Evolutionary conservation across 2,888 invertebrate species (phyloP), one percentile per base, ranked within the genome.

Genomic region (Callosobruchus maculatus): DNA sequence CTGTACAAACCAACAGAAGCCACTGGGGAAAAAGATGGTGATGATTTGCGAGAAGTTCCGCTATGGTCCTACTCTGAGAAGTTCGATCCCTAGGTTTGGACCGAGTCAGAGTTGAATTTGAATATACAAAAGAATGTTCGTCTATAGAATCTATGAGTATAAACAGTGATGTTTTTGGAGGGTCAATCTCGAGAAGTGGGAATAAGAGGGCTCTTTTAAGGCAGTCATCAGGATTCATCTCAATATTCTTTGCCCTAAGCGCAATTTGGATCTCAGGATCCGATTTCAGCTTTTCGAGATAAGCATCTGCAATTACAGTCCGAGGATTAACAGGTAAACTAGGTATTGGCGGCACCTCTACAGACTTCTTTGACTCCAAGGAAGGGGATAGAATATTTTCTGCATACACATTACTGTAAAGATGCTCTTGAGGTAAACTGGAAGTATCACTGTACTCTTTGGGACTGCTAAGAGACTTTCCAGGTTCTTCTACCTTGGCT

Each of bases 91-190:
- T 86, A 78, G 86, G 89, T 85, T 85, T 88, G 86, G 84, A 89
- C 85, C 87, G 88, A 76, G 90, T 90, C 18, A 89, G 80, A 0
- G 89, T 91, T 0, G 90, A 89, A 80, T 90, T 90, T 7, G 90
- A 85, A 78, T 90, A 90, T 72, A 89, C 89, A 73, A 90, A 90
- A 74, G 89, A 90, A 80, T 91, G 91, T 83, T 98, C 97, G 84
- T 98, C 97, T 22, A 98, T 94, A 0, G 97, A 97, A 84, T 98
- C 98, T 0, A 98, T 95, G 7, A 98, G 87, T 70, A 98, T 88
- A 81, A 97, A 93, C 74, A 96, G 88, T 21, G 94, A 93, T 74
- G 94, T 94, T 84, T 95, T 95, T 0, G 97, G 97, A 2, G 96
- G 94, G 75, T 94, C 94, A 7, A 97, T 91, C 84, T 96, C 95